Conservation (phyloP, 2,888 invertebrate genomes). For the Sinohyriopsis cumingii region DNA sequence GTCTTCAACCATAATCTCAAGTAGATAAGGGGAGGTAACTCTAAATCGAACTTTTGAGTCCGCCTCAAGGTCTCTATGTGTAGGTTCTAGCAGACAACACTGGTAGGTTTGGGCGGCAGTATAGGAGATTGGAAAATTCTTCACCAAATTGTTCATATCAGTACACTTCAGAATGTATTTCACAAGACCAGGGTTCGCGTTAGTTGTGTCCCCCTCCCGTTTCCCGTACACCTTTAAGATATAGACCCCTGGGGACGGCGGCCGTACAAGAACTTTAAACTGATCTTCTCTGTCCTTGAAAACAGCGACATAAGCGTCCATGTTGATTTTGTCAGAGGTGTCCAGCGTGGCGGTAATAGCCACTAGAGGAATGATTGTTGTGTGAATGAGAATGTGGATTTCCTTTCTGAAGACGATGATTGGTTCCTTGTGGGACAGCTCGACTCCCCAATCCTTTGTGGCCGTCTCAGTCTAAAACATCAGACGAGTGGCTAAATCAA, state of each 20-base stretch:
- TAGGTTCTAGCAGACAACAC: slow-evolving; percentile 35
- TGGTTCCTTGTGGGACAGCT: slow-evolving; percentile 38
- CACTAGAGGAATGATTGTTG: slow-evolving; percentile 39
- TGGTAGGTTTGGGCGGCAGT: slow-evolving; percentile 37
- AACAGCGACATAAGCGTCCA: slow-evolving; percentile 37
- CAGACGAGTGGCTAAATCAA: too few relatives aligned
- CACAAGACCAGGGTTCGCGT: slow-evolving; percentile 30
- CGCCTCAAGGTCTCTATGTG: slow-evolving; percentile 35
- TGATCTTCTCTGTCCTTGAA: slow-evolving; percentile 38
- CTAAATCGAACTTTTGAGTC: slow-evolving; percentile 32
- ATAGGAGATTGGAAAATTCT: slow-evolving; percentile 38
- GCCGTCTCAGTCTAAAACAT: slow-evolving; percentile 24
- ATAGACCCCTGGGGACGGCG: slow-evolving; percentile 36
- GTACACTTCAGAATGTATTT: slow-evolving; percentile 43
- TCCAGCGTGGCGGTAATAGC: slow-evolving; percentile 38
- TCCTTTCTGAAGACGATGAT: slow-evolving; percentile 42
- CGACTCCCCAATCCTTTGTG: slow-evolving; percentile 39
- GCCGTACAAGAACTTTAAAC: slow-evolving; percentile 33
- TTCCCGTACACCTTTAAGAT: slow-evolving; percentile 38
- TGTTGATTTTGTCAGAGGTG: slow-evolving; percentile 38
- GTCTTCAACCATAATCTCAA: slow-evolving; percentile 31
- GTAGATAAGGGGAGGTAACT: slow-evolving; percentile 35
- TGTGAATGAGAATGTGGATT: slow-evolving; percentile 36
- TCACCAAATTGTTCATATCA: slow-evolving; percentile 38
- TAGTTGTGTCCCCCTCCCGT: slow-evolving; percentile 31